phyloP scores from a whole-genome alignment of 2,113 vertebrate species.

The Ammodytes marinus region DNA sequence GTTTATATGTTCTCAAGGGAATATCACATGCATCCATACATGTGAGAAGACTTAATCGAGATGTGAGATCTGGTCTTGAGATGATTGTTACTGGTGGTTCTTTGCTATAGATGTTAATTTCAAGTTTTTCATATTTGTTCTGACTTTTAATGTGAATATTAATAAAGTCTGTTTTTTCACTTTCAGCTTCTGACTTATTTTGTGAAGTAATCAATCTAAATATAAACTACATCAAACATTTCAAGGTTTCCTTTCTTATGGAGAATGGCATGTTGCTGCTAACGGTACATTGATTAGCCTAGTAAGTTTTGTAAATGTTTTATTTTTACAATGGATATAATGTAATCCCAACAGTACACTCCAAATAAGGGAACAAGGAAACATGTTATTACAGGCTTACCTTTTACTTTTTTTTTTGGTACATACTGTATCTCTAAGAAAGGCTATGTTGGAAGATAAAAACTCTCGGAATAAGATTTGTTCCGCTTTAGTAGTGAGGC shows the following conservation, averaged over 20 bases:
- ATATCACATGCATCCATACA: not conserved
- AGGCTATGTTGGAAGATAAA: not conserved
- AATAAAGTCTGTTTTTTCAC: conserved; percentile 61
- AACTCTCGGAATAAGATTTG: not conserved
- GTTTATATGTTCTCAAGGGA: not conserved
- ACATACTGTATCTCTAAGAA: not conserved
- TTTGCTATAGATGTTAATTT: conserved; percentile 9
- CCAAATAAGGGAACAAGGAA: not conserved
- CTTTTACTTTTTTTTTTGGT: not conserved
- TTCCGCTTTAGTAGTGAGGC: not conserved
- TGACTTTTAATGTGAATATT: conserved; percentile 51
- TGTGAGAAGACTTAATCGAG: not conserved
- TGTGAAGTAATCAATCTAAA: not conserved
- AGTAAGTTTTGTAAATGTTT: not conserved
- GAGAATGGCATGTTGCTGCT: not conserved
- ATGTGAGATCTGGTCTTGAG: conserved; percentile 1
- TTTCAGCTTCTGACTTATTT: conserved; percentile 3
- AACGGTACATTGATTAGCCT: not conserved
- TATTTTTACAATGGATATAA: not conserved
- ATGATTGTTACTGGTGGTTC: conserved; percentile 19
- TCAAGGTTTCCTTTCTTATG: not conserved
- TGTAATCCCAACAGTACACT: not conserved
- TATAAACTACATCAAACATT: not conserved
- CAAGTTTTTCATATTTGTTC: conserved; percentile 26
- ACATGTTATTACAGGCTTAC: not conserved